phyloP scores from a whole-genome alignment of 2,113 vertebrate species.

The Asarcornis scutulata region DNA sequence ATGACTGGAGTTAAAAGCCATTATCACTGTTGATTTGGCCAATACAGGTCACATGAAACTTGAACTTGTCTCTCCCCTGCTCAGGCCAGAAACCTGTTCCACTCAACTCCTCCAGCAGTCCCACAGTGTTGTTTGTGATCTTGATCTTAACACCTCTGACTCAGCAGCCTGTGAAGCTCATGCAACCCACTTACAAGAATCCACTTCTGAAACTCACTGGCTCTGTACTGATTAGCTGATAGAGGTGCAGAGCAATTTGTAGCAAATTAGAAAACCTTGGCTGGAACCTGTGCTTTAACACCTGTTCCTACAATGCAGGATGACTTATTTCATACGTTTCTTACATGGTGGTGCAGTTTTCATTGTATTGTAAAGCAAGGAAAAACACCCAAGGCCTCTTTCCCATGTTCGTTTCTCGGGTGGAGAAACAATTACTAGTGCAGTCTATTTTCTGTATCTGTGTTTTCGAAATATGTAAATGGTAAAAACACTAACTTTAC shows the following conservation, averaged over 20 bases:
- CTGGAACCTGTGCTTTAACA: neutral
- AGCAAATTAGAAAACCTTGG: neutral
- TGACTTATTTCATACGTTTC: neutral
- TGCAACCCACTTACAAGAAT: neutral
- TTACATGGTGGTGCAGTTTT: neutral
- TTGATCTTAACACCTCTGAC: neutral
- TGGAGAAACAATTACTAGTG: neutral
- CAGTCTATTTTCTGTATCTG: neutral
- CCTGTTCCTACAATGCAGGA: neutral
- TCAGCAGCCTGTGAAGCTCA: neutral
- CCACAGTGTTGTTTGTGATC: neutral
- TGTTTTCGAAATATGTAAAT: neutral
- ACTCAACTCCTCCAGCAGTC: neutral
- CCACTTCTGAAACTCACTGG: neutral
- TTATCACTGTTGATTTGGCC: neutral
- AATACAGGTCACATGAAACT: neutral
- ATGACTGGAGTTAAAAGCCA: neutral
- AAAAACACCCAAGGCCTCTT: neutral
- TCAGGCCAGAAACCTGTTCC: rapidly evolving
- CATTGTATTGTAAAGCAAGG: neutral
- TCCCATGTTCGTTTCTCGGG: neutral
- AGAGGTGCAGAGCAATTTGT: neutral
- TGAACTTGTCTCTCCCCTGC: neutral
- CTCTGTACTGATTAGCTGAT: neutral
- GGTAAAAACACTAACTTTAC: neutral